These are phyloP conservation scores for Proisotoma minuta DNA, from an alignment of 2,888 invertebrate species.

Conservation along the genomic window DNA sequence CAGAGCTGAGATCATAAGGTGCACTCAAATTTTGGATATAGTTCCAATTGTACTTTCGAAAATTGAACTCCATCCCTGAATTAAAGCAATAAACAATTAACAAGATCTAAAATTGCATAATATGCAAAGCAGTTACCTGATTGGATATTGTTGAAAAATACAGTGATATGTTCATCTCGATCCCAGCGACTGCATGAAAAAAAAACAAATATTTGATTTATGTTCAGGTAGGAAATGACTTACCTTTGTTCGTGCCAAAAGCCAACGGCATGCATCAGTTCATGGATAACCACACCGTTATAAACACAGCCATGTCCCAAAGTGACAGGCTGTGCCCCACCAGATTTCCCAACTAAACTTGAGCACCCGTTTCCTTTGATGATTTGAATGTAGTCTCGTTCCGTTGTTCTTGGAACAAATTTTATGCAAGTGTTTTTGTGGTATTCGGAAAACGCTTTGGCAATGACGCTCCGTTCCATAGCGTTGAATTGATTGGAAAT, in stretches of 20 bases:
- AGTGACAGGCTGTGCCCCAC: conserved; percentile 55
- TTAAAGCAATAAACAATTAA: not conserved
- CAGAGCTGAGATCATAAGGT: conserved; percentile 49
- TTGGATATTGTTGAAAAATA: conserved; percentile 48
- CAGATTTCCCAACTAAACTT: conserved; percentile 55
- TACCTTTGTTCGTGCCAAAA: conserved; percentile 56
- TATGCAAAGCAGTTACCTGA: conserved; percentile 36
- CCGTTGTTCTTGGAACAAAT: conserved; percentile 49
- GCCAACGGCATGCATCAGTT: conserved; percentile 54
- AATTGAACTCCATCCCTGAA: conserved; percentile 50
- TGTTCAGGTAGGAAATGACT: too few species aligned
- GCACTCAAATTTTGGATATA: conserved; percentile 49
- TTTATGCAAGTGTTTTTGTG: conserved; percentile 51
- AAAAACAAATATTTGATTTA: not conserved
- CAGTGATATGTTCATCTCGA: conserved; percentile 52
- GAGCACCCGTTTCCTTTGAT: conserved; percentile 52
- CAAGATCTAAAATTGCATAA: conserved; percentile 4
- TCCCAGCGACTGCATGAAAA: conserved; percentile 52
- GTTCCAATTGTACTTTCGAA: conserved; percentile 49
- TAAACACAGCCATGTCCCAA: conserved; percentile 52
- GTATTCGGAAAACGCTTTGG: conserved; percentile 53
- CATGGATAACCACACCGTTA: conserved; percentile 51
- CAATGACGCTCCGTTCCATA: conserved; percentile 50
- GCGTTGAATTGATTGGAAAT: conserved; percentile 48
- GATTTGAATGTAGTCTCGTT: conserved; percentile 49